phyloP scores from a whole-genome alignment of 2,113 vertebrate genomes.

The Elgaria multicarinata region DNA sequence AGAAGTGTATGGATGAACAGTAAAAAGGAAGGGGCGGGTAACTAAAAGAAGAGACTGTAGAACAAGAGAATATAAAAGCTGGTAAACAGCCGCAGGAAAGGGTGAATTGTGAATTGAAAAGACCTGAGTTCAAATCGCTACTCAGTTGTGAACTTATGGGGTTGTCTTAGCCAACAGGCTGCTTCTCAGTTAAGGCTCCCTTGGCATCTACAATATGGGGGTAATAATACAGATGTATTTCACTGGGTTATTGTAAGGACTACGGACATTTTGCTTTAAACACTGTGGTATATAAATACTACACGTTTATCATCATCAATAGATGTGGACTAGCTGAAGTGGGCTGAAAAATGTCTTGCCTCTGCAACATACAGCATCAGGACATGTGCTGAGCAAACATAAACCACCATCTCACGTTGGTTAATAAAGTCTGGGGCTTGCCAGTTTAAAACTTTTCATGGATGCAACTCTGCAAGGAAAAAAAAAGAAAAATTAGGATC shows the following conservation, averaged over 20 bases:
- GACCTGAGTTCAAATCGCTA: background rate
- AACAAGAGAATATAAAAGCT: background rate
- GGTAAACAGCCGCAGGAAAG: background rate
- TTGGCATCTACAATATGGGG: background rate
- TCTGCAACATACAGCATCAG: background rate
- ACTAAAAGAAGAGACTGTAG: background rate
- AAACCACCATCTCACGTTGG: background rate
- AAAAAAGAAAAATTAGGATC: background rate
- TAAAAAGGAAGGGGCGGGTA: background rate
- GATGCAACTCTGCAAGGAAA: background rate
- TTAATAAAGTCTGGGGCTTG: background rate
- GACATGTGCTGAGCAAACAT: background rate
- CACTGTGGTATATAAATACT: background rate
- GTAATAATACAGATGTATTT: background rate
- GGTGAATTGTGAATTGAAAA: background rate
- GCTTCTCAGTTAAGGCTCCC: background rate
- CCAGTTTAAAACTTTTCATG: background rate
- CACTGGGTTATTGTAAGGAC: background rate
- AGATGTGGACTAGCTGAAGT: background rate
- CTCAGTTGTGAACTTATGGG: background rate
- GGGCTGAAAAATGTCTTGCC: background rate
- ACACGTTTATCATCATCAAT: background rate
- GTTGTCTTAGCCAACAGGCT: background rate
- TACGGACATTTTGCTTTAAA: background rate
- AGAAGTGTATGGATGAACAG: background rate